Evolutionary conservation across 2,113 vertebrate species (phyloP).

Genomic region (Stegostoma tigrinum): DNA sequence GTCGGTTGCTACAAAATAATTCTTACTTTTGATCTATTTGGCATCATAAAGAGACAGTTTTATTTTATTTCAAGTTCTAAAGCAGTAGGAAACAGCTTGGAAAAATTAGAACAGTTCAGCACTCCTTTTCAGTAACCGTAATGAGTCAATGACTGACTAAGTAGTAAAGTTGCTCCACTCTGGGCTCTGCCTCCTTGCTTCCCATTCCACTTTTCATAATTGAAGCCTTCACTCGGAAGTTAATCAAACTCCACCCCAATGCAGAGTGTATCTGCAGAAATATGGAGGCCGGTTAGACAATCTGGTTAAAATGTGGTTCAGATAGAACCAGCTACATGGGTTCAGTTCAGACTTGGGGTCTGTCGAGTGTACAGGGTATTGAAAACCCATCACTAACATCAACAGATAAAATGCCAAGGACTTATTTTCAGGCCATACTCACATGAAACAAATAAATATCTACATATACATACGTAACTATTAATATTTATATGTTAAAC

Average conservation of each 20-base stretch:
- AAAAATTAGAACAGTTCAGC: not conserved
- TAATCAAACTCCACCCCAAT: not conserved
- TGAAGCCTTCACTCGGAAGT: not conserved
- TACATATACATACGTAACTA: not conserved
- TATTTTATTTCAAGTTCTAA: not conserved
- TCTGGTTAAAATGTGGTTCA: no score
- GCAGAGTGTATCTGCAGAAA: not conserved
- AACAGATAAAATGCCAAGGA: no score
- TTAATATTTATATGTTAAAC: not conserved
- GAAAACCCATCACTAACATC: no score
- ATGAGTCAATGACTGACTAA: not conserved
- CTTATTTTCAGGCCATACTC: no score
- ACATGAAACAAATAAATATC: not conserved
- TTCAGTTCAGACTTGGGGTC: no score
- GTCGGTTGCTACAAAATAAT: not conserved
- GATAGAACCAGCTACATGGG: no score
- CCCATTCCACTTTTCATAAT: not conserved
- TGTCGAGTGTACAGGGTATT: no score
- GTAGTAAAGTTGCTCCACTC: not conserved
- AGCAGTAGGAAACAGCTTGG: not conserved
- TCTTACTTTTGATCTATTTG: not conserved
- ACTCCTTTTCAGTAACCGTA: not conserved
- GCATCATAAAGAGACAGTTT: not conserved
- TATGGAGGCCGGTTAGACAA: no score
- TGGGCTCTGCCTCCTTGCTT: not conserved